These are phyloP conservation scores for Procapra przewalskii DNA, from an alignment of 2,113 vertebrate genomes.

Conservation along the genomic window DNA sequence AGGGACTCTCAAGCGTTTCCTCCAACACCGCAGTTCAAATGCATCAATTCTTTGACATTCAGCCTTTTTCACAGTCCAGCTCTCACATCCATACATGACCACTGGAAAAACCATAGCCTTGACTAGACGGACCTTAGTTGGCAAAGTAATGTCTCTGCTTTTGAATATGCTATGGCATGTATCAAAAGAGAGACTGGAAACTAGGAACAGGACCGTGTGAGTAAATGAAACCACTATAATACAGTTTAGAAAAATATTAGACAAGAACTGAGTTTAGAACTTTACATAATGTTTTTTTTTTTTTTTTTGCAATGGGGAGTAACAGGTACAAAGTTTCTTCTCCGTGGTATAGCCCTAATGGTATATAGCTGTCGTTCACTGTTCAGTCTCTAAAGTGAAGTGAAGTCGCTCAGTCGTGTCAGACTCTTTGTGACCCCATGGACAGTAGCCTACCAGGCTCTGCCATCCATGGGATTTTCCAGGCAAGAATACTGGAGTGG, in stretches of 20 bases:
- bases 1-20: too few species aligned
- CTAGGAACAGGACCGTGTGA: neutral
- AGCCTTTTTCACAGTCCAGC: too few species aligned
- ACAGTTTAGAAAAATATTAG: neutral
- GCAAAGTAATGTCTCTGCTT: too few species aligned
- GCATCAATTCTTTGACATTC: accelerated
- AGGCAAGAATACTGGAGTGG: too few species aligned
- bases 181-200: neutral
- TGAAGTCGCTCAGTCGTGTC: neutral
- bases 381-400: neutral
- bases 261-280: neutral
- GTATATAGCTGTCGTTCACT: neutral
- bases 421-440: neutral
- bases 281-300: neutral
- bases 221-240: neutral
- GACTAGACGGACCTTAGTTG: too few species aligned
- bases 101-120: too few species aligned
- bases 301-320: neutral
- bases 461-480: too few species aligned
- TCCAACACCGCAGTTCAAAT: too few species aligned
- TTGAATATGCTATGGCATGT: too few species aligned
- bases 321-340: neutral
- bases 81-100: too few species aligned
- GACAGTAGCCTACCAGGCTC: neutral
- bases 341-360: neutral